Conservation (phyloP, 2,113 vertebrate species). For the Oreamnos americanus region DNA sequence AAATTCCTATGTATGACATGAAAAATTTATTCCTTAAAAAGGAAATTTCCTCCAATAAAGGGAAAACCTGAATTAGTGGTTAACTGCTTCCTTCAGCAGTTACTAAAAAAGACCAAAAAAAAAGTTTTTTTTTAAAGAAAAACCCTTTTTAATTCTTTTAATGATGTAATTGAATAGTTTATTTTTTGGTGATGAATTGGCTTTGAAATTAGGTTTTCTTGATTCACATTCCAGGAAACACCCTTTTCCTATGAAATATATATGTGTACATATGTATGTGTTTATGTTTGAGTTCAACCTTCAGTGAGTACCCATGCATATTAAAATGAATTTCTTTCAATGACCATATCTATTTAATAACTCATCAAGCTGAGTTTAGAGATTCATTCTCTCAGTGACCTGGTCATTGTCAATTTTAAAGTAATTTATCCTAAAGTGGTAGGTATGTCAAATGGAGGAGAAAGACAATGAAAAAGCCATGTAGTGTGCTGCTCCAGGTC, state of each 20-base stretch:
- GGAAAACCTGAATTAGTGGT: neutral
- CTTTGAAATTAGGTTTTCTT: neutral
- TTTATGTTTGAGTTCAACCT: neutral
- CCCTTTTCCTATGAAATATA: neutral
- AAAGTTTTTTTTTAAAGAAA: neutral
- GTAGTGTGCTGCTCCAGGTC: neutral
- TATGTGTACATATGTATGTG: neutral
- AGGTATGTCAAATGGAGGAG: neutral
- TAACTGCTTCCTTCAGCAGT: neutral
- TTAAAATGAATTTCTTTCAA: neutral
- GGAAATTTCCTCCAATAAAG: neutral
- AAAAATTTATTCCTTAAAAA: neutral
- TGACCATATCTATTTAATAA: neutral
- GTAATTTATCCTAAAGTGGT: neutral
- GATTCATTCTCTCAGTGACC: neutral
- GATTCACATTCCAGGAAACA: neutral
- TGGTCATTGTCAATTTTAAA: neutral
- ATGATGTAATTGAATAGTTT: neutral
- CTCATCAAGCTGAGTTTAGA: neutral
- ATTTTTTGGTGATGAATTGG: neutral
- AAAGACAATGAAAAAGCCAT: neutral
- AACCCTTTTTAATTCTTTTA: neutral
- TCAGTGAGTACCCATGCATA: neutral
- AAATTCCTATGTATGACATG: neutral
- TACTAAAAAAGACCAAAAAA: neutral